Percentiles rank a stretch among this genome's conserved stretches.
These are phyloP conservation scores for Eilema caniola DNA, from an alignment of 2,888 invertebrate species.

Conservation along the genomic window DNA sequence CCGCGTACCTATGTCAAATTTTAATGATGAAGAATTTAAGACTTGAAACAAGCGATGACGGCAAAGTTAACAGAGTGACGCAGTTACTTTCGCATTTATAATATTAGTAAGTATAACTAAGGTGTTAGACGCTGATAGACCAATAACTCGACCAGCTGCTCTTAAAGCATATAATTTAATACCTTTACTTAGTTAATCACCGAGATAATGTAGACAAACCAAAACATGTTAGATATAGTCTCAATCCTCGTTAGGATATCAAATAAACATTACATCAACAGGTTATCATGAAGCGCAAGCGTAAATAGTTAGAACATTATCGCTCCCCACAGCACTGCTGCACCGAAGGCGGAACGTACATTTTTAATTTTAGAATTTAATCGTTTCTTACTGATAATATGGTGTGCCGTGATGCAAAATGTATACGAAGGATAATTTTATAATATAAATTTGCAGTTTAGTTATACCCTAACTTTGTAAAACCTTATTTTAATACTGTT, in stretches of 20 bases:
- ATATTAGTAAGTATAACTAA: neutral
- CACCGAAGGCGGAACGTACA: slow-evolving; percentile 12
- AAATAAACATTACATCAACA: slow-evolving; percentile 31
- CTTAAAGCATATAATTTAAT: neutral
- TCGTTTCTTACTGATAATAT: slow-evolving; percentile 15
- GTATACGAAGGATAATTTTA: neutral
- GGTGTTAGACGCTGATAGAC: neutral
- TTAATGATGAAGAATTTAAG: too few species aligned
- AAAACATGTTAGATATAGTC: slow-evolving; percentile 3
- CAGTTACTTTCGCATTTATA: neutral
- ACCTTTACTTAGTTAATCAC: slow-evolving; percentile 6
- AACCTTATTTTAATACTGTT: too few species aligned
- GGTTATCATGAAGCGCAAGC: slow-evolving; percentile 20
- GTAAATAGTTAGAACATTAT: slow-evolving; percentile 21
- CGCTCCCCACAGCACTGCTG: slow-evolving; percentile 13
- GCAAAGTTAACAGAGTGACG: neutral
- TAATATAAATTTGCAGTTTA: neutral
- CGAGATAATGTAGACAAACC: neutral
- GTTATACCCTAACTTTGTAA: too few species aligned
- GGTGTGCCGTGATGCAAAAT: slow-evolving; percentile 4
- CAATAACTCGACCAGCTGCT: neutral
- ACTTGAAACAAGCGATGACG: neutral
- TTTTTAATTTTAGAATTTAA: slow-evolving; percentile 24
- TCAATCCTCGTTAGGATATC: slow-evolving; percentile 21
- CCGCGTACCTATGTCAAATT: too few species aligned